Percentiles rank a stretch among this genome's conserved stretches.
Conservation (phyloP, 2,888 invertebrate species). For the Eurytoma californica region DNA sequence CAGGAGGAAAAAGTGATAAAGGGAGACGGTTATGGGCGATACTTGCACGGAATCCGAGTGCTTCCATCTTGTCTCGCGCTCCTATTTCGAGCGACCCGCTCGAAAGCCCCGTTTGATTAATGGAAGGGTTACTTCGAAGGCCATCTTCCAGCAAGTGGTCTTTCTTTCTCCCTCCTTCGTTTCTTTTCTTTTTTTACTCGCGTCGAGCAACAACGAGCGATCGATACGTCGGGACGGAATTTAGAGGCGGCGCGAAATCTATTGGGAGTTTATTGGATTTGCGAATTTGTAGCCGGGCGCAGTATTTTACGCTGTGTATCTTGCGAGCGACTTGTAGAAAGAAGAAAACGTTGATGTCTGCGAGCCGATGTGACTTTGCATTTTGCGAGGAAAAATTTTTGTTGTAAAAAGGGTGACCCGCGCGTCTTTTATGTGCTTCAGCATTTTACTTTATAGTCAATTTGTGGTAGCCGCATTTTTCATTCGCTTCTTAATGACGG, state of each 20-base stretch:
- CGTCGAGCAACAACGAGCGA: background rate
- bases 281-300: background rate
- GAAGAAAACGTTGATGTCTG: background rate
- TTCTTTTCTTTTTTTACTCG: background rate
- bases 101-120: slow-evolving; percentile 8
- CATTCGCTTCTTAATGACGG: no score
- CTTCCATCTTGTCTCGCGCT: slow-evolving; percentile 17
- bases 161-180: background rate
- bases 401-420: background rate
- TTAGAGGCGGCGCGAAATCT: slow-evolving; percentile 1
- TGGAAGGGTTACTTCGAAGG: slow-evolving; percentile 6
- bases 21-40: background rate
- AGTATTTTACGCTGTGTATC: background rate
- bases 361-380: background rate
- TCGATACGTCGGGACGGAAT: background rate
- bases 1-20: slow-evolving; percentile 1
- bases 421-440: no score
- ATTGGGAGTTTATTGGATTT: slow-evolving; percentile 15
- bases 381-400: background rate
- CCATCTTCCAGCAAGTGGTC: background rate
- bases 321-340: background rate
- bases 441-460: no score
- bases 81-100: background rate
- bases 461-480: no score
- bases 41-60: background rate